Conservation (phyloP, 2,888 invertebrate species). For the Trissonchulus sp. region DNA sequence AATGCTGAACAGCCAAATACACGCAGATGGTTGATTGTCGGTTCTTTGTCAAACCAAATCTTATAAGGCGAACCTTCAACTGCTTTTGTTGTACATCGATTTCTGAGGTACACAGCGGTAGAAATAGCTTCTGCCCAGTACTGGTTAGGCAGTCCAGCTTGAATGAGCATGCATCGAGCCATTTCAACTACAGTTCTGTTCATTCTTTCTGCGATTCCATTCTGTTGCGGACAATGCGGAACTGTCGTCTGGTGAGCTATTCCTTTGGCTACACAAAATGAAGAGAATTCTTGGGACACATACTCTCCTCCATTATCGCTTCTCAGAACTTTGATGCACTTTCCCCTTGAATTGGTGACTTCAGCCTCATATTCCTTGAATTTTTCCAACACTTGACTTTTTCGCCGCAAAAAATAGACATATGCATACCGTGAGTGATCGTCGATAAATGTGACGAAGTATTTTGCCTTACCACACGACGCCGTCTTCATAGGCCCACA, state of each 20-base stretch:
- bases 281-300: conserved; percentile 25
- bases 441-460: neutral
- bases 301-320: conserved; percentile 34
- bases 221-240: conserved; percentile 29
- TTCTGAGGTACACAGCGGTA: conserved; percentile 34
- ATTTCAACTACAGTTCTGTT: conserved; percentile 30
- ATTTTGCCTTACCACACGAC: neutral
- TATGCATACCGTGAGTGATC: neutral
- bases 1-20: neutral
- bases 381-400: neutral
- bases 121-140: conserved; percentile 35
- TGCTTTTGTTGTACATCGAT: conserved; percentile 26
- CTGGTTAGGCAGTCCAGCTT: conserved; percentile 27
- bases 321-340: conserved; percentile 18
- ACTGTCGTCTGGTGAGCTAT: conserved; percentile 24
- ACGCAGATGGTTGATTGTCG: neutral
- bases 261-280: conserved; percentile 4
- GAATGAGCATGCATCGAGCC: conserved; percentile 29
- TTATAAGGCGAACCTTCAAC: neutral
- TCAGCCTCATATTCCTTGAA: conserved; percentile 27
- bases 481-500: neutral
- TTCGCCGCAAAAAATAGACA: neutral
- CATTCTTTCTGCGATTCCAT: conserved; percentile 32
- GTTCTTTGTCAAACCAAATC: neutral
- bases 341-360: neutral